A percentile compares a stretch with the other conserved stretches of the same genome.
Conservation (phyloP, 2,113 vertebrate species). For the Sclerurus mexicanus region DNA sequence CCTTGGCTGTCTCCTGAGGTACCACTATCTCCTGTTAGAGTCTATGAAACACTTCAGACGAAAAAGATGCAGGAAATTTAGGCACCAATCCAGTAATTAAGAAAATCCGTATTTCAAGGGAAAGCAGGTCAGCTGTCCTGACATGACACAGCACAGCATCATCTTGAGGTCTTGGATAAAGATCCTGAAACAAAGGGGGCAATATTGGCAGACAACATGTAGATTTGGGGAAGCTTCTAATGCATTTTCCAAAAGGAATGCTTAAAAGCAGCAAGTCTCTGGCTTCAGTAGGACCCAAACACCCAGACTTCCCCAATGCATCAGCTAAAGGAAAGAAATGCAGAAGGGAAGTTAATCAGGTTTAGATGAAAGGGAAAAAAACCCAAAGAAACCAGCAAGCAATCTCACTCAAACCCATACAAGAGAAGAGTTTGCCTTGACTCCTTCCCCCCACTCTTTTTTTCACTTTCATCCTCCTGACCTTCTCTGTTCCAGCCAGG, state of each 20-base stretch:
- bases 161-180: background rate
- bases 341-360: background rate
- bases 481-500: constrained; percentile 29
- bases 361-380: background rate
- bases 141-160: background rate
- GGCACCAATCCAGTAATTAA: background rate
- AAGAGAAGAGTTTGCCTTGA: background rate
- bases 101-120: background rate
- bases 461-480: constrained; percentile 31
- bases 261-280: background rate
- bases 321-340: background rate
- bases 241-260: background rate
- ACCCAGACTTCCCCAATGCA: background rate
- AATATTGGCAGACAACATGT: too few species aligned
- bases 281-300: background rate
- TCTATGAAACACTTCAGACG: background rate
- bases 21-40: background rate
- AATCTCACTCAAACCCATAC: background rate
- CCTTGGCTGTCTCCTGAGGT: background rate
- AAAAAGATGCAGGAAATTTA: background rate
- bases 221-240: background rate
- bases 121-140: background rate
- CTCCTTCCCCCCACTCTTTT: background rate
- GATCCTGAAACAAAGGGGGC: background rate
- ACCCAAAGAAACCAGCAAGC: background rate